These are phyloP conservation scores for Crocallis elinguaria DNA, from an alignment of 2,888 invertebrate species.

Conservation along the genomic window DNA sequence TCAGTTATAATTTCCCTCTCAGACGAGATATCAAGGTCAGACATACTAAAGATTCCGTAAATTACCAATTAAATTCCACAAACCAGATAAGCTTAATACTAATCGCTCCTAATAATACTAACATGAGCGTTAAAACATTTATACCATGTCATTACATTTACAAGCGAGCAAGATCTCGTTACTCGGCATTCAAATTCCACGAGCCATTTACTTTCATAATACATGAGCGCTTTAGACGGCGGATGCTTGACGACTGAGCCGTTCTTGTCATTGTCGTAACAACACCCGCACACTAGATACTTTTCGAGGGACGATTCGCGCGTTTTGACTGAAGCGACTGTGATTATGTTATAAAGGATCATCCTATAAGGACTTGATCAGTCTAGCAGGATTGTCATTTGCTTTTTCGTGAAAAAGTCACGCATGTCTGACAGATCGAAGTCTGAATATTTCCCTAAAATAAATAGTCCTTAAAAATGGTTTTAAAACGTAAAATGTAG, in stretches of 20 bases:
- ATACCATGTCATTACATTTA: constrained; percentile 20
- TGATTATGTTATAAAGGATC: no score
- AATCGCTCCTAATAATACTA: constrained; percentile 6
- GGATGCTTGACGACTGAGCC: constrained; percentile 32
- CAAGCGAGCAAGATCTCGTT: constrained; percentile 19
- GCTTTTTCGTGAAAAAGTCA: no score
- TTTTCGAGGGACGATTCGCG: not conserved
- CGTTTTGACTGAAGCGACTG: no score
- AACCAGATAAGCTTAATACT: not conserved
- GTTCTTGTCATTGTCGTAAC: constrained; percentile 17
- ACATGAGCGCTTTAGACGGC: constrained; percentile 30
- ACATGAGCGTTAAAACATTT: constrained; percentile 15
- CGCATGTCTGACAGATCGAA: no score
- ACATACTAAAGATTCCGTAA: no score
- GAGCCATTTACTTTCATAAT: constrained; percentile 34
- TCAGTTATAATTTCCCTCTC: no score
- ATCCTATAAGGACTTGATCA: no score
- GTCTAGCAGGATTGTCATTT: not conserved
- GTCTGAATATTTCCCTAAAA: no score
- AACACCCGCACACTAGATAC: not conserved
- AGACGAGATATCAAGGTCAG: no score
- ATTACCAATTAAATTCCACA: not conserved
- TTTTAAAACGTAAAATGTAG: no score
- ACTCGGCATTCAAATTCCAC: constrained; percentile 17
- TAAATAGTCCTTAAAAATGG: no score